Base-by-base conservation (phyloP, 2,888 invertebrate species). In the Vandiemenella viatica region DNA sequence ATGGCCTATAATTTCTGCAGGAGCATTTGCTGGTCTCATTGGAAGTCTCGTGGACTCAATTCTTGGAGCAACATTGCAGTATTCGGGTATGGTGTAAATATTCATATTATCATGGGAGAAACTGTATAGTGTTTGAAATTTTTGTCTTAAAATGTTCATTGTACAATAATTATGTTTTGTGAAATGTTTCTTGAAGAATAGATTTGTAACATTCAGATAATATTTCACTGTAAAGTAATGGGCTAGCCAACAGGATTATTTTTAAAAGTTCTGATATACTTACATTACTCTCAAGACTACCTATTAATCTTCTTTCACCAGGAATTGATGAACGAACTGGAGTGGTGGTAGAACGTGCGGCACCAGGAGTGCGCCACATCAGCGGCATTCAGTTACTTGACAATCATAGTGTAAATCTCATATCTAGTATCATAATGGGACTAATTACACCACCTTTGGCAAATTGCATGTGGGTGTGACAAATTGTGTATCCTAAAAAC, bases 371-470 rank as follows among this genome's bases (percentile, higher is more conserved):
- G 0, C 75, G 74, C 53, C 79, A 86, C 62, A 82, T 92, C 53
- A 77, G 81, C 61, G 92, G 91, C 5, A 65, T 71, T 49, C 75
- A 78, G 56, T 67, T 89, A 45, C 65, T 92, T 40, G 88, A 89
- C 62, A 92, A 92, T 65, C 86, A 91, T 62, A 82, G 86, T 61
- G 87, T 92, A 0, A 92, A 92, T 67, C 73, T 92, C 40, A 70
- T 91, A 50, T 81, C 88, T 0, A 83, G 81, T 50, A 75, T 90
- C 46, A 65, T 83, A 7, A 83, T 82, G 58, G 84, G 80, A 1
- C 64, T 87, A 1, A 65, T 79, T 5, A 73, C 83, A 59, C 86
- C 88, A 10, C 71, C 75, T 56, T 58, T 86, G 21, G 75, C 77
- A 2, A 68, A 74, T 49, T 61, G 67, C 50, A 63, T 72, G 49